A percentile compares a stretch with the other conserved stretches of the same genome.
These are phyloP conservation scores for Struthidea cinerea DNA, from an alignment of 2,113 vertebrate species.

Conservation along the genomic window DNA sequence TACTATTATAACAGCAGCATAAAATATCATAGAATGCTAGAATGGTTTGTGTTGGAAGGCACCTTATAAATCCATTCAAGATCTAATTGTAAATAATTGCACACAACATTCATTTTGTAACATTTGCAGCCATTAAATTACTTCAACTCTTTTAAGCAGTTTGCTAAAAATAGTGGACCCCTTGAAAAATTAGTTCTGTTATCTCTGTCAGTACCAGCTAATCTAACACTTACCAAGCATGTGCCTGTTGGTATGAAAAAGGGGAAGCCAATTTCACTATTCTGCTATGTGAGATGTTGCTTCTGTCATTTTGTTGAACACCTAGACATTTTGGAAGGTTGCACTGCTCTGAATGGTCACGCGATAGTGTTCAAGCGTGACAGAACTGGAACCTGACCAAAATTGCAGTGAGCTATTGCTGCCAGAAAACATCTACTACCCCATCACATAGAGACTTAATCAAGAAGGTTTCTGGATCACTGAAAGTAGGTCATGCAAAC, in stretches of 20 bases:
- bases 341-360: background rate
- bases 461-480: background rate
- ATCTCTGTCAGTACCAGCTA: background rate
- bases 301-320: background rate
- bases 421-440: background rate
- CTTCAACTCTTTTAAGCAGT: background rate
- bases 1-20: background rate
- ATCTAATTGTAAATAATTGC: background rate
- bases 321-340: background rate
- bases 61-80: background rate
- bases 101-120: background rate
- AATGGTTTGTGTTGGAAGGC: background rate
- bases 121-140: background rate
- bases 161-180: background rate
- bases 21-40: background rate
- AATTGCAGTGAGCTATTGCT: background rate
- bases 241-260: background rate
- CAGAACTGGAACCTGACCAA: background rate
- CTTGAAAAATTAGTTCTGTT: background rate
- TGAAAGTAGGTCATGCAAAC: background rate
- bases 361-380: accelerated
- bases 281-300: background rate
- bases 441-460: accelerated
- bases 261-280: background rate
- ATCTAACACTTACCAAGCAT: background rate